These are phyloP conservation scores for Hapalemur alaotrensis DNA, from an alignment of 2,797 vertebrate genomes.

Conservation along the genomic window DNA sequence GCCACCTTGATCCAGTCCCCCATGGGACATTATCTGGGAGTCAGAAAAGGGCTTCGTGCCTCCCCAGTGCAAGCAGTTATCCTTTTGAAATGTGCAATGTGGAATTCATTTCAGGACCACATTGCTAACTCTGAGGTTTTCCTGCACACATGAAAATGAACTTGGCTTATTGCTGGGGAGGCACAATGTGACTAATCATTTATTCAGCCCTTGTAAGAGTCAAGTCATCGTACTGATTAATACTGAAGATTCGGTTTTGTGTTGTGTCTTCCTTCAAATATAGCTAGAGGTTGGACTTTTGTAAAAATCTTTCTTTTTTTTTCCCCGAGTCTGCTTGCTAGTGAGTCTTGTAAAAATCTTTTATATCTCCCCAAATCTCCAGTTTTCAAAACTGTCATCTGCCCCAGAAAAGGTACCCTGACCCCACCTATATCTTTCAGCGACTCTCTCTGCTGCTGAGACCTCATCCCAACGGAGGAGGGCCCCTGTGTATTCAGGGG, in stretches of 20 bases:
- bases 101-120: not conserved
- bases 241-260: not conserved
- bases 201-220: not conserved
- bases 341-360: not conserved
- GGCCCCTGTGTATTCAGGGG: not conserved
- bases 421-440: not conserved
- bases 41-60: not conserved
- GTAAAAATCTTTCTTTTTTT: not conserved
- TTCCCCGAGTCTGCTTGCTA: not conserved
- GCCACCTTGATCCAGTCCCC: not conserved
- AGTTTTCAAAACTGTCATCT: not conserved
- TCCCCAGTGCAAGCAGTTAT: not conserved
- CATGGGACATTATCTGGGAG: not conserved
- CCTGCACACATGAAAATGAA: not conserved
- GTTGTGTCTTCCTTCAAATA: not conserved
- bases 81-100: not conserved
- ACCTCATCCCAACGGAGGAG: fast-evolving
- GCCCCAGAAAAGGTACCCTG: not conserved
- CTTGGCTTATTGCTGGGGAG: not conserved
- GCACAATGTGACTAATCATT: not conserved
- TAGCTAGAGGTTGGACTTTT: not conserved
- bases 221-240: fast-evolving
- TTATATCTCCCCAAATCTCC: not conserved
- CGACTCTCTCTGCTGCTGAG: not conserved
- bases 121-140: not conserved